Evolutionary conservation across 2,797 vertebrate species (phyloP).

Genomic region (Protosalanx chinensis): DNA sequence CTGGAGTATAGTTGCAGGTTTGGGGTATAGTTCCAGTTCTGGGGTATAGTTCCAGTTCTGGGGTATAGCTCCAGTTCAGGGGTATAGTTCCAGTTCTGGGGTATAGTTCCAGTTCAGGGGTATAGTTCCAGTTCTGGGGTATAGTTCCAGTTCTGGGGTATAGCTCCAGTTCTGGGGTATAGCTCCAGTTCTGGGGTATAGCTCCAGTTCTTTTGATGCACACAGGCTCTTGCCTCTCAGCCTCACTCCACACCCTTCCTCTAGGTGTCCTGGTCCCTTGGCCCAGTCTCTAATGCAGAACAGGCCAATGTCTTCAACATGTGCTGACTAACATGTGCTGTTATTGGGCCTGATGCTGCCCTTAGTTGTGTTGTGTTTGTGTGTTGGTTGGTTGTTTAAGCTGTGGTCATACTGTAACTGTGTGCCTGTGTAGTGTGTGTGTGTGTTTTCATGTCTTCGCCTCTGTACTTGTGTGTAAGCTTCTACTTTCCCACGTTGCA

Average conservation of each 20-base stretch:
- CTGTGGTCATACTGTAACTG: constrained; percentile 27
- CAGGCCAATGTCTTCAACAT: constrained; percentile 47
- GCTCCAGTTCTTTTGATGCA: too few relatives aligned
- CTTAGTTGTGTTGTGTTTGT: constrained; percentile 45
- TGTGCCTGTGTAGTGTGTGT: constrained; percentile 35
- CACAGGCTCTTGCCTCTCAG: background rate
- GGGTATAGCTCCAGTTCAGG: too few relatives aligned
- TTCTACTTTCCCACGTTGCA: constrained; percentile 74
- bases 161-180: too few relatives aligned
- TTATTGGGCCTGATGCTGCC: constrained; percentile 34
- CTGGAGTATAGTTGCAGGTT: too few relatives aligned
- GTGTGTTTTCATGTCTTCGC: constrained; percentile 50
- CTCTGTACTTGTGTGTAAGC: constrained; percentile 65
- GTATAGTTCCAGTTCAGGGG: too few relatives aligned
- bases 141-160: too few relatives aligned
- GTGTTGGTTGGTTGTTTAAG: constrained; percentile 4
- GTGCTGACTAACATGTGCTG: constrained; percentile 36
- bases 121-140: too few relatives aligned
- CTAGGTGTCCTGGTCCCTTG: constrained; percentile 66
- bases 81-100: too few relatives aligned
- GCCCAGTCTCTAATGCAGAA: constrained; percentile 55
- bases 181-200: too few relatives aligned
- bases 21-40: too few relatives aligned
- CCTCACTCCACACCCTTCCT: constrained; percentile 54
- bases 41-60: too few relatives aligned